phyloP scores from a whole-genome alignment of 2,113 vertebrate species.

The Nothobranchius furzeri region DNA sequence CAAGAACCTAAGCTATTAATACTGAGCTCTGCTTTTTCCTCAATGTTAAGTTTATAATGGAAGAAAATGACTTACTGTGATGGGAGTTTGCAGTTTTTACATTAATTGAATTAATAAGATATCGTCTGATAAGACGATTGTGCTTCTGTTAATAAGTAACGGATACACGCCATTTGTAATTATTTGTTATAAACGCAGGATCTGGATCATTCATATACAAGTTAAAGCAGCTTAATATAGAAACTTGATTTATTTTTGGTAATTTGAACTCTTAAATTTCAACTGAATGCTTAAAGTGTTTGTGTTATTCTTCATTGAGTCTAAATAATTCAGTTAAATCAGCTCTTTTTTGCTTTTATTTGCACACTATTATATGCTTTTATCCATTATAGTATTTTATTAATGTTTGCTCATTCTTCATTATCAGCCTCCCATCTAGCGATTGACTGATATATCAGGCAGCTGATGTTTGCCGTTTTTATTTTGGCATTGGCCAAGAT shows the following conservation, averaged over 20 bases:
- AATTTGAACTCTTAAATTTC: too few species aligned
- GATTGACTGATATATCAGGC: too few species aligned
- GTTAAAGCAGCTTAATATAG: not conserved
- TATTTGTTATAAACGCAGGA: slow-evolving; percentile 29
- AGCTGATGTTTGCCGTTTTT: too few species aligned
- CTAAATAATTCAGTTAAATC: too few species aligned
- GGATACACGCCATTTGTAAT: slow-evolving; percentile 26
- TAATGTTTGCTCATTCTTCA: not conserved
- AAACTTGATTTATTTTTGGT: not conserved
- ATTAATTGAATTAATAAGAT: slow-evolving; percentile 6
- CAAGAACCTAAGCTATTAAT: not conserved
- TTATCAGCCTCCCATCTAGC: not conserved
- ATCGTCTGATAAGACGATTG: not conserved
- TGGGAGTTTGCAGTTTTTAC: slow-evolving; percentile 47
- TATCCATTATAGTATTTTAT: not conserved
- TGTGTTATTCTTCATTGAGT: too few species aligned
- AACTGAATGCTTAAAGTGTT: too few species aligned
- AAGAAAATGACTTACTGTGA: slow-evolving; percentile 30
- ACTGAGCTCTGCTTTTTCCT: not conserved
- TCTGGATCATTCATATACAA: not conserved
- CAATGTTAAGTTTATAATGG: slow-evolving; percentile 5
- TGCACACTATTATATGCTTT: not conserved
- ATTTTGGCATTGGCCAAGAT: too few species aligned
- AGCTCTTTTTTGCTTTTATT: too few species aligned
- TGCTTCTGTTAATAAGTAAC: slow-evolving; percentile 4